phyloP scores from a whole-genome alignment of 2,797 vertebrate species.

The Distichodus sexfasciatus region DNA sequence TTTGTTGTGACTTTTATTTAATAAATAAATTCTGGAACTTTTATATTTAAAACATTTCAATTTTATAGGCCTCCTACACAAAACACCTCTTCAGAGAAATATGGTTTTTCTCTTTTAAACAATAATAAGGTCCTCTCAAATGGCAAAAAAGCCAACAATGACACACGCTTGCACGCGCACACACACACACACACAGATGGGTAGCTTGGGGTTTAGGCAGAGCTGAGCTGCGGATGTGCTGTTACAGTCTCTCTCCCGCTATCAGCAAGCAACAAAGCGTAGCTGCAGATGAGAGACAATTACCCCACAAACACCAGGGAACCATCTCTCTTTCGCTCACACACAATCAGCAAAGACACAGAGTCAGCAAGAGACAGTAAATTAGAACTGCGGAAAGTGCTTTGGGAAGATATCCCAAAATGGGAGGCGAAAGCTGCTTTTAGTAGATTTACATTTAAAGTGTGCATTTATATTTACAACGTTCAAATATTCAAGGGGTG shows the following conservation, averaged over 20 bases:
- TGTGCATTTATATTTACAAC: too few species aligned
- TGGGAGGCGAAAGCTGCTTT: not conserved
- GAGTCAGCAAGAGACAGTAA: slow-evolving; percentile 4
- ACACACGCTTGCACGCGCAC: too few species aligned
- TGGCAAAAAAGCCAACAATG: too few species aligned
- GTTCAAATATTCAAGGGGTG: not conserved
- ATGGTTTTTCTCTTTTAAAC: too few species aligned
- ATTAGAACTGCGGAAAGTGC: not conserved
- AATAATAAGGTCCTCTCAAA: too few species aligned
- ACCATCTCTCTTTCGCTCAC: not conserved
- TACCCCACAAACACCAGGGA: slow-evolving; percentile 28
- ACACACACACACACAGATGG: too few species aligned
- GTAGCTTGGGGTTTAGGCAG: slow-evolving; percentile 14
- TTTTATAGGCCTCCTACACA: too few species aligned
- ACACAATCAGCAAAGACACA: not conserved
- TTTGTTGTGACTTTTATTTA: too few species aligned
- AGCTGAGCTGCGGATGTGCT: slow-evolving; percentile 12
- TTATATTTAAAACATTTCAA: too few species aligned
- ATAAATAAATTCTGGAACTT: too few species aligned
- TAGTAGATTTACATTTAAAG: too few species aligned
- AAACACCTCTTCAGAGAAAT: too few species aligned
- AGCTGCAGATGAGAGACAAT: slow-evolving; percentile 39
- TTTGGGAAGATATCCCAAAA: not conserved
- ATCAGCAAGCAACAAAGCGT: slow-evolving; percentile 25
- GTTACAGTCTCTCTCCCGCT: not conserved